Evolutionary conservation across 2,113 vertebrate species (phyloP).

Genomic region (Miniopterus natalensis): DNA sequence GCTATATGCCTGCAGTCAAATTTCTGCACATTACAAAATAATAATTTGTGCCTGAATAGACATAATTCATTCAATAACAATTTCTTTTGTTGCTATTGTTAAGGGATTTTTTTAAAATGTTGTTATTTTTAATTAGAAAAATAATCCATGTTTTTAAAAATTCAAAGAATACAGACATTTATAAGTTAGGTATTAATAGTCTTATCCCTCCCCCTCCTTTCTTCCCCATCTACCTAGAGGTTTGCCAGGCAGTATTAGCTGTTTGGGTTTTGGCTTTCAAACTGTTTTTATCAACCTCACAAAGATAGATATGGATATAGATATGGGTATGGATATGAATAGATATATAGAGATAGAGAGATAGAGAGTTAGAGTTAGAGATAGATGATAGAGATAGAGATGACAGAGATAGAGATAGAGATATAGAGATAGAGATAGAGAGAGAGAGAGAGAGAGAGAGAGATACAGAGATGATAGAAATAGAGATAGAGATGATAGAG

Average conservation of each 20-base stretch:
- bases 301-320: background rate
- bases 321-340: too few relatives aligned
- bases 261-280: background rate
- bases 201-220: background rate
- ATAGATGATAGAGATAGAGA: too few relatives aligned
- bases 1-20: slow-evolving; percentile 46
- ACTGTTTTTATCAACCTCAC: background rate
- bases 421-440: too few relatives aligned
- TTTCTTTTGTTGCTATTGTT: slow-evolving; percentile 42
- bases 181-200: background rate
- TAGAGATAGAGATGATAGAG: too few relatives aligned
- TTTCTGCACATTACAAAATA: slow-evolving; percentile 57
- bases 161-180: slow-evolving; percentile 30
- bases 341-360: background rate
- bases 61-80: slow-evolving; percentile 49
- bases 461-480: too few relatives aligned
- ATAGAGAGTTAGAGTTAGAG: too few relatives aligned
- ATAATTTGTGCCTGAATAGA: slow-evolving; percentile 49
- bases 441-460: too few relatives aligned
- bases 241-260: background rate
- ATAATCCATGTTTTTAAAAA: slow-evolving; percentile 2
- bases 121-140: slow-evolving; percentile 58
- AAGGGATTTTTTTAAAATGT: background rate
- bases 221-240: background rate
- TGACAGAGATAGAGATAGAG: background rate